These are phyloP conservation scores for Holotrichia oblita DNA, from an alignment of 1,140 invertebrate genomes.

Conservation along the genomic window DNA sequence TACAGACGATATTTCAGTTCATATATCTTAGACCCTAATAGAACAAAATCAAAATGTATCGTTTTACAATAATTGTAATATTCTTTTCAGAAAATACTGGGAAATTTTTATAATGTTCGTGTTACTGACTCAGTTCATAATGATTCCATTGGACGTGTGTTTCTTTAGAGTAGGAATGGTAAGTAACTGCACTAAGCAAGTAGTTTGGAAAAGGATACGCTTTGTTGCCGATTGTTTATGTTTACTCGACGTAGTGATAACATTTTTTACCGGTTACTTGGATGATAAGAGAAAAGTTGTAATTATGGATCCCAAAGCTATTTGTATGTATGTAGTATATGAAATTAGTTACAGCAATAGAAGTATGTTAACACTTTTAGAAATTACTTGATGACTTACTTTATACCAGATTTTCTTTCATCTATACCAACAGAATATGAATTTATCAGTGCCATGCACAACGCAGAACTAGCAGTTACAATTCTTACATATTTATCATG, in stretches of 20 bases:
- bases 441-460: neutral
- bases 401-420: constrained; percentile 29
- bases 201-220: constrained; percentile 12
- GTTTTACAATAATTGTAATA: neutral
- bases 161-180: neutral
- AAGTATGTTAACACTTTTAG: neutral
- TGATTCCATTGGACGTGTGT: constrained; percentile 27
- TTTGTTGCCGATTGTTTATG: constrained; percentile 17
- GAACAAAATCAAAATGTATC: no score
- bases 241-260: constrained; percentile 27
- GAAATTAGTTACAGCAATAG: constrained; percentile 21
- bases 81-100: constrained; percentile 20
- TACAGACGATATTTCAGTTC: no score
- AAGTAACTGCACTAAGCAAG: constrained; percentile 10
- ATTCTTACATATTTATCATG: constrained; percentile 1
- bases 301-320: constrained; percentile 37
- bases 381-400: constrained; percentile 35
- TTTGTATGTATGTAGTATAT: constrained; percentile 23
- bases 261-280: constrained; percentile 24
- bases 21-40: no score
- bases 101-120: constrained; percentile 39
- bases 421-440: constrained; percentile 15
- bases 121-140: constrained; percentile 5
- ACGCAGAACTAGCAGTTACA: neutral
- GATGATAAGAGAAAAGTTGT: constrained; percentile 7